Base-by-base conservation (phyloP, 2,113 vertebrate species). In the Eurypyga helias region DNA sequence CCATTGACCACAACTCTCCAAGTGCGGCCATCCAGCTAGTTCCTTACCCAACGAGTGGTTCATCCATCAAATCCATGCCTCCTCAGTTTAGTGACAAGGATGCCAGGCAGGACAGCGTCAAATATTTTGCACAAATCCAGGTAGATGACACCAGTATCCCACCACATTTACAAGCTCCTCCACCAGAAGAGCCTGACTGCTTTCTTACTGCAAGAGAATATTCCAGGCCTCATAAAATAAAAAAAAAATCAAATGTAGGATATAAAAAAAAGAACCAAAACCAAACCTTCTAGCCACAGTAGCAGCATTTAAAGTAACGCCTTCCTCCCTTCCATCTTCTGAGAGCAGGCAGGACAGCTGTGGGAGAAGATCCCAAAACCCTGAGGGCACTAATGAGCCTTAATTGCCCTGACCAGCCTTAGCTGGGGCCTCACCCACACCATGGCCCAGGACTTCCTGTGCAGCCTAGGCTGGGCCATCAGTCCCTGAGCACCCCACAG, bases 171-270 rank as follows among this genome's bases (percentile, higher is more conserved):
- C 0, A 49, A 62, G 36, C 24, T 55, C 33, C 26, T 45, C 31
- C 29, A 29, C 11, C 11, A 52, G 49, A 77, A 64, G 8, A 83
- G 8, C 11, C 15, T 46, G 3, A 43, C 17, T 46, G 7, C 34
- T 69, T 91, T 89, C 34, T 78, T 55, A 43, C 6, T 60, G 11
- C 38, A 64, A 61, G 16, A 52, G 13, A 8, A 21, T 21, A 60
- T 26, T 64, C 23, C 23, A 51, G 34, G 2, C 25, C 9, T 57
- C 13, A n/a, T 6, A 26, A 45, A 14, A 55, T 9, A 21, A 25
- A 58, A 55, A 38, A 8, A 24, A 33, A 33, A 12, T 31, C 26
- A 70, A 57, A 26, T 1, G 0, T 3, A 12, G 3, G 4, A 10
- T 18, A 66, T 14, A 43, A 55, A 6, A 83, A 76, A 57, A 80